Conservation (phyloP, 2,797 vertebrate species). For the Steatocranus sp. region DNA sequence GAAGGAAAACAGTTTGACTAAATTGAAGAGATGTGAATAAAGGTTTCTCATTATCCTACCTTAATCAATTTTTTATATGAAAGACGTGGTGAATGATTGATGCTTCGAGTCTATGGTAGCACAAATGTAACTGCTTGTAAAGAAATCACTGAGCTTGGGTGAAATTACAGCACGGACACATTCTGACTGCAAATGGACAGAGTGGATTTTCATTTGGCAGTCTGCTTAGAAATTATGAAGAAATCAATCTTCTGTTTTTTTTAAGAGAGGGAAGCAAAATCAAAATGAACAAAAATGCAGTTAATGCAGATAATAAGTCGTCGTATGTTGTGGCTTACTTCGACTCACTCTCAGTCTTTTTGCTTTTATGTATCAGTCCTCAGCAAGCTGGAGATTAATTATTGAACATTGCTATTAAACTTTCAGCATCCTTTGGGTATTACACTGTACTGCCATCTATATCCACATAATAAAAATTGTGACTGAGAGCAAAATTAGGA, state of each 20-base stretch:
- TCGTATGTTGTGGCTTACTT: neutral
- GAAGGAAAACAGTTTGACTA: neutral
- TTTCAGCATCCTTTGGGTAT: neutral
- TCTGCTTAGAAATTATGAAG: neutral
- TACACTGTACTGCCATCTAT: neutral
- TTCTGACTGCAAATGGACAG: neutral
- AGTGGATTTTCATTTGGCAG: neutral
- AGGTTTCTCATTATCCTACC: neutral
- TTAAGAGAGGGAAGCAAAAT: neutral
- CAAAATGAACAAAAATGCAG: neutral
- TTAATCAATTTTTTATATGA: neutral
- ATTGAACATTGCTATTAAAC: constrained; percentile 10
- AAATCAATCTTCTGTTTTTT: neutral
- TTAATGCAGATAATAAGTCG: neutral
- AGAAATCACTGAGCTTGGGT: neutral
- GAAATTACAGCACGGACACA: neutral
- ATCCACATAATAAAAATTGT: neutral
- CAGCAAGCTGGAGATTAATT: neutral
- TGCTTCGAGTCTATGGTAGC: neutral
- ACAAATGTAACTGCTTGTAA: neutral
- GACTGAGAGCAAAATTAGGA: neutral
- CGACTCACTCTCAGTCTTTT: neutral
- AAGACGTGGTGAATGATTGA: neutral
- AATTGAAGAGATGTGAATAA: neutral
- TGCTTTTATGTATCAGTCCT: neutral